These are phyloP conservation scores for Bombyx mandarina DNA, from an alignment of 1,140 invertebrate species.

Conservation along the genomic window DNA sequence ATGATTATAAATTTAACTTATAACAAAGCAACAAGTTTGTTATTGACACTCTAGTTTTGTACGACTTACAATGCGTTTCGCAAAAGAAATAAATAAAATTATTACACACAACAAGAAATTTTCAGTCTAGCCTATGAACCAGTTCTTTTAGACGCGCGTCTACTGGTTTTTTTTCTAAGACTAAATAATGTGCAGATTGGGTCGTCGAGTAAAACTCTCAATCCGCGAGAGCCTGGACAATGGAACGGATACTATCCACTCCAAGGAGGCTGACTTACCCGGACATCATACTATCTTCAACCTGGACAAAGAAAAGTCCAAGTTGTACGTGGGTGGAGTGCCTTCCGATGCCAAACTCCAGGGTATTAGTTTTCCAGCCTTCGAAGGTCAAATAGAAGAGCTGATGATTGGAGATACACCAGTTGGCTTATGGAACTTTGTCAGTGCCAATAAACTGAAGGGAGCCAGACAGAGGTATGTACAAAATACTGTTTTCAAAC, in stretches of 20 bases:
- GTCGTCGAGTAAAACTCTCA: slow-evolving; percentile 84
- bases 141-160: no score
- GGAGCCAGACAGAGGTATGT: slow-evolving; percentile 80
- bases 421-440: slow-evolving; percentile 96
- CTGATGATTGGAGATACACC: slow-evolving; percentile 89
- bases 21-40: no score
- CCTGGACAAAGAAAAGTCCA: slow-evolving; percentile 86
- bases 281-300: slow-evolving; percentile 88
- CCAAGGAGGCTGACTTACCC: slow-evolving; percentile 74
- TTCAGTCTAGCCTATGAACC: no score
- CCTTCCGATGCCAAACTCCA: slow-evolving; percentile 78
- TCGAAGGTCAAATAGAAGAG: slow-evolving; percentile 92
- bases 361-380: slow-evolving; percentile 79
- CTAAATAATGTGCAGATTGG: slow-evolving; percentile 52
- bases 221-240: slow-evolving; percentile 83
- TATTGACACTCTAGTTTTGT: no score
- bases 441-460: slow-evolving; percentile 81
- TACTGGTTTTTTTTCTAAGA: not conserved
- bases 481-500: not conserved
- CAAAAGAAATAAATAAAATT: no score
- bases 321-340: slow-evolving; percentile 92
- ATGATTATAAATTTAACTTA: no score
- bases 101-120: no score
- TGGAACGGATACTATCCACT: slow-evolving; percentile 68
- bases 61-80: no score